Evolutionary conservation across 1,140 invertebrate genomes (phyloP), one percentile per base, ranked within the genome.

Genomic region (Drosophila micromelanica): DNA sequence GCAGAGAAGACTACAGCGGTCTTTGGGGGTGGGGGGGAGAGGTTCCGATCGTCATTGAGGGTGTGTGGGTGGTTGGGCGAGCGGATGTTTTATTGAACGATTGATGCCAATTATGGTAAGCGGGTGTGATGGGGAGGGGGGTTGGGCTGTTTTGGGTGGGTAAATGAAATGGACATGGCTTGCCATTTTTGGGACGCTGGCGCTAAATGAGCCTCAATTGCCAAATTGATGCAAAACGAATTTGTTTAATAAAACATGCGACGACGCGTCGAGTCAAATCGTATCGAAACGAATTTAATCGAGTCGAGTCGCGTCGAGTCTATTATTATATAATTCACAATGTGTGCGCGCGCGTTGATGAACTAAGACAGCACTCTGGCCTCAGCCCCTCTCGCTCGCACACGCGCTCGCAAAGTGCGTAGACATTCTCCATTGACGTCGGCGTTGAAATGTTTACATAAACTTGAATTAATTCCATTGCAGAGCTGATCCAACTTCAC

Each of bases 121-220:
- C 6, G 42, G 7, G 5, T 13, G 6, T 40, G 32, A 13, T n/a
- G 48, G 15, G 42, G 6, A 13, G 13, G 42, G n/a, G 48, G 12
- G 30, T 3, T 23, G 48, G 12, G 30, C 20, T 23, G 20, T 23
- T 23, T 23, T 23, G 32, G 48, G 5, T 5, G 2, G 37, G 48
- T 51, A 35, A 51, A 51, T 32, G 30, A 60, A 30, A 54, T 60
- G 70, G 70, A 40, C 35, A 37, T 46, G 45, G 40, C 5, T 37
- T 63, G 72, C 82, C 82, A 87, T 82, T 87, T 87, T 87, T 65
- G 71, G 82, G 32, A 57, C 32, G 48, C 42, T 51, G 38, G 56
- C 54, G 77, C 72, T 89, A 77, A 87, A 87, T 89, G 85, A 75
- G 79, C 63, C 49, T 86, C 84, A 89, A 89, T 89, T 89, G 84